phyloP scores from a whole-genome alignment of 2,888 invertebrate genomes.

The Drosophila lacicola region DNA sequence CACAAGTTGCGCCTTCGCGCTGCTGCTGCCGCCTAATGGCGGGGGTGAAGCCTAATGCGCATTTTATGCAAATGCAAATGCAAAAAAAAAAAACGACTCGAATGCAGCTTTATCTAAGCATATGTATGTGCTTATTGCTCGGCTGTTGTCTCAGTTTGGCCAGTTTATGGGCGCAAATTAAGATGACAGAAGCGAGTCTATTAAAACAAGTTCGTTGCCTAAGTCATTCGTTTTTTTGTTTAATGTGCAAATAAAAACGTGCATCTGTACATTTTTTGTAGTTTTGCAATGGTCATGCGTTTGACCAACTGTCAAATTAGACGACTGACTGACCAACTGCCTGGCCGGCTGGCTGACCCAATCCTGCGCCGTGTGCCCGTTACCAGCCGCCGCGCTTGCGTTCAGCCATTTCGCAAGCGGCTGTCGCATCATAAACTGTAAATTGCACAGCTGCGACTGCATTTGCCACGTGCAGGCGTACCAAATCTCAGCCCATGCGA shows the following conservation, averaged over 20 bases:
- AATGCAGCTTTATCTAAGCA: constrained; percentile 16
- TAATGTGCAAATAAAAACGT: constrained; percentile 12
- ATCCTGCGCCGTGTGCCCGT: constrained; percentile 41
- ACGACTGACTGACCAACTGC: constrained; percentile 35
- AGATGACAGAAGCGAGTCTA: constrained; percentile 21
- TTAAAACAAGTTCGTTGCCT: constrained; percentile 67
- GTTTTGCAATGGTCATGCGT: constrained; percentile 49
- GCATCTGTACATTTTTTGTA: constrained; percentile 24
- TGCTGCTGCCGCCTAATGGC: constrained; percentile 19
- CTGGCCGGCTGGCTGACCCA: constrained; percentile 63
- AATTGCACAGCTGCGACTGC: constrained; percentile 79
- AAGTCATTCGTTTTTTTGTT: constrained; percentile 56
- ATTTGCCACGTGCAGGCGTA: constrained; percentile 77
- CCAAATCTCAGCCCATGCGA: constrained; percentile 63
- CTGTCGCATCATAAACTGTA: constrained; percentile 71
- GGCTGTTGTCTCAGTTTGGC: constrained; percentile 33
- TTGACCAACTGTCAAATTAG: constrained; percentile 64
- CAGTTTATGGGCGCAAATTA: constrained; percentile 57
- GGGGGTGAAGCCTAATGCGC: constrained; percentile 78
- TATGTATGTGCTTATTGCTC: constrained; percentile 1
- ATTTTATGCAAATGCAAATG: constrained; percentile 75
- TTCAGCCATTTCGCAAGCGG: constrained; percentile 64
- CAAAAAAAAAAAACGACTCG: background rate
- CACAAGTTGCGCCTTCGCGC: constrained; percentile 75
- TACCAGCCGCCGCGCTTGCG: constrained; percentile 21